These are phyloP conservation scores for Sebastiscus tertius DNA, from an alignment of 2,797 vertebrate species.

Conservation along the genomic window DNA sequence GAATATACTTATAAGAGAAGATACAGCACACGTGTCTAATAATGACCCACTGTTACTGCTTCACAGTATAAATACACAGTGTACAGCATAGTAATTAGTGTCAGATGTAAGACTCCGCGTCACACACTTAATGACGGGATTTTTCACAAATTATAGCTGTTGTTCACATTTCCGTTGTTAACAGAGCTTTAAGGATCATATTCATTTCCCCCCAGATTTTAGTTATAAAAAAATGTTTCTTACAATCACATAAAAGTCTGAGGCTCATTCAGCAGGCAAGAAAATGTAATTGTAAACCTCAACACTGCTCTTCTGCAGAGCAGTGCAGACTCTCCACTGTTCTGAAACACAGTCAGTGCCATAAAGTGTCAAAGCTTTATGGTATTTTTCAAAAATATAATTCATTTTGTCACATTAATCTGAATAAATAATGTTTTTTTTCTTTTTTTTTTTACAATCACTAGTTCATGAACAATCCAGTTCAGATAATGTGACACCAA, in stretches of 20 bases:
- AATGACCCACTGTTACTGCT: neutral
- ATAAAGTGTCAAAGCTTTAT: neutral
- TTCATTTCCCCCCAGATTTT: neutral
- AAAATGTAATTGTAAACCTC: neutral
- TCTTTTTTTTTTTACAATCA: neutral
- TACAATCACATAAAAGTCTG: neutral
- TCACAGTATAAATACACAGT: neutral
- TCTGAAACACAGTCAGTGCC: neutral
- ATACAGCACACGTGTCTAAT: neutral
- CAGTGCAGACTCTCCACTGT: neutral
- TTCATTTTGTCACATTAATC: neutral
- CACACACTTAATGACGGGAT: neutral
- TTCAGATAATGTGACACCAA: slow-evolving; percentile 28
- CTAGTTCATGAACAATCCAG: neutral
- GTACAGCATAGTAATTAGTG: neutral
- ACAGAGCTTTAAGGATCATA: neutral
- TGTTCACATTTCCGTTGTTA: neutral
- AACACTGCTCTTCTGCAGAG: neutral
- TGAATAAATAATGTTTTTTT: neutral
- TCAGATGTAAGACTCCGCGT: neutral
- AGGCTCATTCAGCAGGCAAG: neutral
- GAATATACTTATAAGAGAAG: neutral
- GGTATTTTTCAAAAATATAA: neutral
- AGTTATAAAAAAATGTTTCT: neutral
- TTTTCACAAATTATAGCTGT: neutral